Evolutionary conservation across 2,888 invertebrate genomes (phyloP).

Genomic region (Halictus ligatus): DNA sequence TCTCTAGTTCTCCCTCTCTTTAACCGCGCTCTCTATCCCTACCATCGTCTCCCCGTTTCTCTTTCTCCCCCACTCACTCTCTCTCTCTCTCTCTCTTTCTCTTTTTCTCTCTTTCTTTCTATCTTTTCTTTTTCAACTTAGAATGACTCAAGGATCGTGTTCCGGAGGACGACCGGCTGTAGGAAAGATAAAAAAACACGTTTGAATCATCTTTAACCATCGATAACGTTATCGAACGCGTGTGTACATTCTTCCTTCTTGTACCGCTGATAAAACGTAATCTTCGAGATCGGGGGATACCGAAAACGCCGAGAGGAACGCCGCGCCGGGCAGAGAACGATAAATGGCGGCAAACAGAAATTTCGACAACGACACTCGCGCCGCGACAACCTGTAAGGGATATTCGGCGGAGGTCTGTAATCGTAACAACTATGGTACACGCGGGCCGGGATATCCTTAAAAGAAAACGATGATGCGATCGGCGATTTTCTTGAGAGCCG

Average conservation of each 20-base stretch:
- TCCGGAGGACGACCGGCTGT: constrained; percentile 62
- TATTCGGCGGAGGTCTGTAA: background rate
- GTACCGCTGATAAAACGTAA: background rate
- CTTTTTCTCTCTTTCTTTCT: constrained; percentile 24
- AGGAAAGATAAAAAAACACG: constrained; percentile 30
- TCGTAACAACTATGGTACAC: background rate
- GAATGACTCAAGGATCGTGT: constrained; percentile 66
- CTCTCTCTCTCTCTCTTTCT: too few relatives aligned
- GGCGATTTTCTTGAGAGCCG: constrained; percentile 64
- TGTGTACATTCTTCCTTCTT: background rate
- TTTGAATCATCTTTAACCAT: constrained; percentile 25
- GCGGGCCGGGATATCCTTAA: constrained; percentile 19
- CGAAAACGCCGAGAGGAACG: background rate
- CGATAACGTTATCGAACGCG: constrained; percentile 7
- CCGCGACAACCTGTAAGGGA: background rate
- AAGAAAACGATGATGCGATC: constrained; percentile 55
- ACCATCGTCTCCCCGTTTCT: constrained; percentile 28
- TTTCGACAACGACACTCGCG: background rate
- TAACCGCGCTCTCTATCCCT: constrained; percentile 40
- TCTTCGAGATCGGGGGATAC: background rate
- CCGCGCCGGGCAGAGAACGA: background rate
- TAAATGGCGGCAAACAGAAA: background rate
- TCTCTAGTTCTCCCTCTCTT: constrained; percentile 40
- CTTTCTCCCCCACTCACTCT: constrained; percentile 32
- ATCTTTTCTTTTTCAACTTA: constrained; percentile 43